Evolutionary conservation across 2,888 invertebrate species (phyloP).

Genomic region (Oscheius sp.): DNA sequence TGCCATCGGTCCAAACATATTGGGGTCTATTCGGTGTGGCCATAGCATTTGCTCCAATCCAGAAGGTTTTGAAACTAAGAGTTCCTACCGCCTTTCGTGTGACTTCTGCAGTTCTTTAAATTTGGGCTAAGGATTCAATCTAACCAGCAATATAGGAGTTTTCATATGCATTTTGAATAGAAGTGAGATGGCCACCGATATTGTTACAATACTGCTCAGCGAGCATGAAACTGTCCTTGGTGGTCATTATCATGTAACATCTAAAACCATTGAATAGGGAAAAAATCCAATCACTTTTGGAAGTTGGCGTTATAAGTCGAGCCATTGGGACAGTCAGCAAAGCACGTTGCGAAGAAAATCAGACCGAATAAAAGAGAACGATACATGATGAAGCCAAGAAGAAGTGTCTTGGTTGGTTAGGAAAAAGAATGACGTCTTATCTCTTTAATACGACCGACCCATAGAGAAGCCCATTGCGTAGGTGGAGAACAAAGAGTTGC

Average conservation of each 20-base stretch:
- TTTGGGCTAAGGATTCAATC: background rate
- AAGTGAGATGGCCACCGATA: slow-evolving; percentile 15
- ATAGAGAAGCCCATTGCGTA: no score
- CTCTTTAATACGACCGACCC: no score
- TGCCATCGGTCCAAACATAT: slow-evolving; percentile 8
- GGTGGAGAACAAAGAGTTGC: no score
- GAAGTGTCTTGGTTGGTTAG: no score
- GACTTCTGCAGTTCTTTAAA: background rate
- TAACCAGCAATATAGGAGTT: slow-evolving; percentile 3
- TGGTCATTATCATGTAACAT: slow-evolving; percentile 13
- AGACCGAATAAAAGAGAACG: background rate
- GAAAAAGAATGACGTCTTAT: no score
- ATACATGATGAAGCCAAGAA: no score
- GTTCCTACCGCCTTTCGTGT: background rate
- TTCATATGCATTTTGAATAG: slow-evolving; percentile 24
- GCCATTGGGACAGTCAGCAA: slow-evolving; percentile 10
- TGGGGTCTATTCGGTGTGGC: background rate
- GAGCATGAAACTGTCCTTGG: background rate
- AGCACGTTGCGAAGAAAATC: background rate
- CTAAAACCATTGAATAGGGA: background rate
- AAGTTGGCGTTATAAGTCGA: slow-evolving; percentile 7
- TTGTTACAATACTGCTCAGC: slow-evolving; percentile 22
- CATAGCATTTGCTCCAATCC: slow-evolving; percentile 8
- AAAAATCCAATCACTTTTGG: background rate
- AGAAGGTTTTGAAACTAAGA: background rate